Conservation (phyloP, 2,113 vertebrate genomes). For the Melanotaenia duboulayi region DNA sequence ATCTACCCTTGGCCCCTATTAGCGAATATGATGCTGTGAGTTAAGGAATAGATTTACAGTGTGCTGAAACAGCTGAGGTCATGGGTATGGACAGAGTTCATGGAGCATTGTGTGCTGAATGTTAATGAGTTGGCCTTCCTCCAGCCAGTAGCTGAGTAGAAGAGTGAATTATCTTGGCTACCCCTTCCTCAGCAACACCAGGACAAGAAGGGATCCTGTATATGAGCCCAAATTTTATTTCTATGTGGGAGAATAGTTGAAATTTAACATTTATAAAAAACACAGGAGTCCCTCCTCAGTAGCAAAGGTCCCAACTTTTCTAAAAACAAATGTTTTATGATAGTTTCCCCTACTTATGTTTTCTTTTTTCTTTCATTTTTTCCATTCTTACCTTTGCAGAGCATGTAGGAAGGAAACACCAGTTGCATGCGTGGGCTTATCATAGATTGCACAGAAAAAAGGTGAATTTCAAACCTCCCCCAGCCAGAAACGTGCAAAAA, state of each 20-base stretch:
- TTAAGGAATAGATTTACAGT: slow-evolving; percentile 65
- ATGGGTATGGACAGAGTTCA: slow-evolving; percentile 59
- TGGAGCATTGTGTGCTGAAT: slow-evolving; percentile 47
- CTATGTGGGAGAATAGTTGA: slow-evolving; percentile 41
- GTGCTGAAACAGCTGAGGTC: slow-evolving; percentile 72
- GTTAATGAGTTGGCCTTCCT: slow-evolving; percentile 62
- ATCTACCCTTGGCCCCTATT: slow-evolving; percentile 44
- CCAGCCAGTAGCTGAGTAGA: slow-evolving; percentile 43
- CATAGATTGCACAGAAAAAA: slow-evolving; percentile 62
- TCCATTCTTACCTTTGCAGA: slow-evolving; percentile 8
- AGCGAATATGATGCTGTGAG: slow-evolving; percentile 54
- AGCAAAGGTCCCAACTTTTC: slow-evolving; percentile 2
- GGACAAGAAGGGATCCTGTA: slow-evolving; percentile 42
- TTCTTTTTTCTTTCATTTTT: background rate
- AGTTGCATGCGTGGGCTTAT: slow-evolving; percentile 51
- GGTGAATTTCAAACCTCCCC: slow-evolving; percentile 41
- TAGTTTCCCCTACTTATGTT: slow-evolving; percentile 1
- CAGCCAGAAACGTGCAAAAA: slow-evolving; percentile 7
- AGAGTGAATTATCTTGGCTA: slow-evolving; percentile 30
- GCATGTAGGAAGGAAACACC: slow-evolving; percentile 56
- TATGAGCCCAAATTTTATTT: slow-evolving; percentile 34
- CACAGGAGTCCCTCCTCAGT: slow-evolving; percentile 18
- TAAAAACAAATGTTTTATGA: slow-evolving; percentile 25
- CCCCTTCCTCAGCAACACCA: slow-evolving; percentile 35
- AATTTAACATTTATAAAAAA: slow-evolving; percentile 7